A percentile compares a stretch with the other conserved stretches of the same genome.
These are phyloP conservation scores for Tipula lateralis DNA, from an alignment of 2,888 invertebrate genomes.

Conservation along the genomic window DNA sequence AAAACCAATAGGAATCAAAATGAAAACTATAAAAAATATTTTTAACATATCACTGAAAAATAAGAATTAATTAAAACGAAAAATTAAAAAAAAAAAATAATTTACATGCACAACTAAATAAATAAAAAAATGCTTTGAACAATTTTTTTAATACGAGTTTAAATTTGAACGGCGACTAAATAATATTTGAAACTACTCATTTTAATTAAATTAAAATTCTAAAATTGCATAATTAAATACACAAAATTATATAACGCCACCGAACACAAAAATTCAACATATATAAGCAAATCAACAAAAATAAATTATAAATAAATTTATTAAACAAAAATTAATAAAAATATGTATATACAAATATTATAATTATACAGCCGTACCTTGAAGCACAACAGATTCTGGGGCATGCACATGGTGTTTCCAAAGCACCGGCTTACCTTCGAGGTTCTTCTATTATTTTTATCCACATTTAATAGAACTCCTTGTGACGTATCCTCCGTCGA, in stretches of 20 bases:
- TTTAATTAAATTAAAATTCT: background rate
- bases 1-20: background rate
- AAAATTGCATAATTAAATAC: background rate
- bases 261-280: background rate
- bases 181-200: background rate
- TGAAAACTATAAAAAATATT: too few relatives aligned
- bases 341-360: conserved; percentile 42
- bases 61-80: too few relatives aligned
- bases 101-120: background rate
- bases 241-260: background rate
- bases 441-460: conserved; percentile 38
- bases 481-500: conserved; percentile 35
- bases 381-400: conserved; percentile 77
- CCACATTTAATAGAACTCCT: conserved; percentile 38
- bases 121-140: background rate
- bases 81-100: background rate
- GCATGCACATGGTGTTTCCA: conserved; percentile 77
- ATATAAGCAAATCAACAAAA: background rate
- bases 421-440: conserved; percentile 63
- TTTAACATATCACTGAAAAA: too few relatives aligned
- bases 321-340: background rate
- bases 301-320: background rate
- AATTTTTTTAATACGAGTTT: background rate
- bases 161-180: background rate
- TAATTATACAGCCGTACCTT: conserved; percentile 61